phyloP scores from a whole-genome alignment of 2,797 vertebrate genomes.

The Anas flavirostris region DNA sequence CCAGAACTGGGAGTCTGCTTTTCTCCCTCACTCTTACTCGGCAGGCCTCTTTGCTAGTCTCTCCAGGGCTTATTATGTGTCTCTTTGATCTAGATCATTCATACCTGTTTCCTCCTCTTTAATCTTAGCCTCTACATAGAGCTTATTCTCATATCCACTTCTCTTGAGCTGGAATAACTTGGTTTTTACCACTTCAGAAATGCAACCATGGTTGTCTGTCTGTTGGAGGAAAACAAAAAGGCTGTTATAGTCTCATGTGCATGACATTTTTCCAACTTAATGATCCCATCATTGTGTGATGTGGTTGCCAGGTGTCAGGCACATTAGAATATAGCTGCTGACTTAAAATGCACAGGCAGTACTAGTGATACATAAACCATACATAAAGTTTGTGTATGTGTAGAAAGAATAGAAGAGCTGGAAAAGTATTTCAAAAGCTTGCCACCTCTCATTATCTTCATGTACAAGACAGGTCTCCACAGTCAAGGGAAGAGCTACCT shows the following conservation, averaged over 20 bases:
- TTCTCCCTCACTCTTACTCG: background rate
- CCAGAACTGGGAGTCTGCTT: background rate
- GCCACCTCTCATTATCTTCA: background rate
- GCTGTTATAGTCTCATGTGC: background rate
- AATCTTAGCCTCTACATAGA: conserved; percentile 70
- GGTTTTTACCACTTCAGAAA: conserved; percentile 68
- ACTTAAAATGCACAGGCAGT: background rate
- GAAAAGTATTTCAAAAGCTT: conserved; percentile 18
- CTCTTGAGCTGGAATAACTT: conserved; percentile 75
- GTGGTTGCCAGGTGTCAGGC: background rate
- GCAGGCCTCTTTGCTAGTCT: background rate
- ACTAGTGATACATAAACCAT: background rate
- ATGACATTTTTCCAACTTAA: background rate
- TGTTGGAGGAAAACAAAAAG: conserved; percentile 42
- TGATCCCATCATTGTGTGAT: background rate
- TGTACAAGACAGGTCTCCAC: background rate
- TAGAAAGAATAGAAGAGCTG: background rate
- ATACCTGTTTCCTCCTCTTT: conserved; percentile 80
- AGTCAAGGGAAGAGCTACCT: background rate
- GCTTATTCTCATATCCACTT: conserved; percentile 65
- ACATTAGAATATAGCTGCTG: background rate
- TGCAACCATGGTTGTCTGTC: conserved; percentile 74
- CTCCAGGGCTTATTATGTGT: background rate
- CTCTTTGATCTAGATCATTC: background rate
- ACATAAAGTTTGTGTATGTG: background rate